Evolutionary conservation across 2,797 vertebrate genomes (phyloP).

Genomic region (Bucorvus abyssinicus): DNA sequence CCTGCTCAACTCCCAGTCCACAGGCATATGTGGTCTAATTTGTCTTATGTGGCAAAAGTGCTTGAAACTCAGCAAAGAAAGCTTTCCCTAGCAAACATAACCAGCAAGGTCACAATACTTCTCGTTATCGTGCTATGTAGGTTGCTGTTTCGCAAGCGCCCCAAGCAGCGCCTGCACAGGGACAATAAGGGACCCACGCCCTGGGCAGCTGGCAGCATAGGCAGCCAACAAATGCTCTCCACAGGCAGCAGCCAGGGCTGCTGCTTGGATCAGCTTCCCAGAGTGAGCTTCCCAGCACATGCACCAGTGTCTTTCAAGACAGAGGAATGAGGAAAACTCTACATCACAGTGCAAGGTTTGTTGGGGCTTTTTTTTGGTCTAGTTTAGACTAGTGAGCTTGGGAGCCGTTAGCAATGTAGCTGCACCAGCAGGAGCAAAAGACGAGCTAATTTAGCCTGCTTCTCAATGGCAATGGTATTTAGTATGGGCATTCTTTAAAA

Average conservation of each 20-base stretch:
- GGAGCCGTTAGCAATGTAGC: not conserved
- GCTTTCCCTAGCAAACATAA: not conserved
- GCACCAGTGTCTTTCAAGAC: not conserved
- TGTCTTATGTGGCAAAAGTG: not conserved
- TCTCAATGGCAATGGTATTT: not conserved
- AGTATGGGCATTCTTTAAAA: not conserved
- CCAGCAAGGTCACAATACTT: not conserved
- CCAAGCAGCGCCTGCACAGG: rapidly evolving
- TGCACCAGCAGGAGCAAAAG: not conserved
- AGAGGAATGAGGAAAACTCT: not conserved
- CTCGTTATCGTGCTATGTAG: rapidly evolving
- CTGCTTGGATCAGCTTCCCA: not conserved
- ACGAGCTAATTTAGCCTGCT: not conserved
- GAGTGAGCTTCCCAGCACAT: not conserved
- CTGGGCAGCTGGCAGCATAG: not conserved
- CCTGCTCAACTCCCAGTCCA: not conserved
- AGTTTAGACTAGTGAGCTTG: not conserved
- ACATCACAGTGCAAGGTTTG: not conserved
- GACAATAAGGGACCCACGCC: too few relatives aligned
- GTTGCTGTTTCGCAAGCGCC: not conserved
- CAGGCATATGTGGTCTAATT: not conserved
- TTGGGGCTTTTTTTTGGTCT: not conserved
- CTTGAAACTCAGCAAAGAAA: not conserved
- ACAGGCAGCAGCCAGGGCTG: not conserved
- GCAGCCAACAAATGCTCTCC: not conserved